Percentiles rank a stretch among this genome's conserved stretches.
These are phyloP conservation scores for Mamestra brassicae DNA, from an alignment of 2,888 invertebrate genomes.

Conservation along the genomic window DNA sequence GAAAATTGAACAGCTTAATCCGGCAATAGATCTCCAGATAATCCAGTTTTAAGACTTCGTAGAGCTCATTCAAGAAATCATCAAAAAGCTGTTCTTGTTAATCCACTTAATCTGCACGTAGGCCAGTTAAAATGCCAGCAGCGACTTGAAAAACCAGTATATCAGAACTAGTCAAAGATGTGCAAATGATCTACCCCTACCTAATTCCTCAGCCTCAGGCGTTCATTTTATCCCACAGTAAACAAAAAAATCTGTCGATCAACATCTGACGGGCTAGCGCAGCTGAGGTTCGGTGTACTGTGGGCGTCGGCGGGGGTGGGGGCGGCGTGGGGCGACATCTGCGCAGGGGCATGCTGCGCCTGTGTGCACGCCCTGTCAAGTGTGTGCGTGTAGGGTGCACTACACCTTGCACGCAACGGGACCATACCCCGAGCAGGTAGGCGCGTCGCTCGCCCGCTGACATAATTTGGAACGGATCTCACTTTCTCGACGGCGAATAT, in stretches of 20 bases:
- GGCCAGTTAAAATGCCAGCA: conserved; percentile 23
- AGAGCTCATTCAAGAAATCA: background rate
- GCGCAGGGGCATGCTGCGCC: conserved; percentile 71
- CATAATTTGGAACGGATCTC: conserved; percentile 85
- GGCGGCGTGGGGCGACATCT: conserved; percentile 74
- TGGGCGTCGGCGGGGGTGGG: conserved; percentile 71
- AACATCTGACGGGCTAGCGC: conserved; percentile 85
- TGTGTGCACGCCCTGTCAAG: conserved; percentile 66
- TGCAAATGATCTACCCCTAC: conserved; percentile 66
- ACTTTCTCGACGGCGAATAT: conserved; percentile 85
- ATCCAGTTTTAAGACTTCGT: conserved; percentile 8
- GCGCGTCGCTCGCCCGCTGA: conserved; percentile 79
- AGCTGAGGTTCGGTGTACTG: conserved; percentile 86
- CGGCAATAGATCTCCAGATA: conserved; percentile 4
- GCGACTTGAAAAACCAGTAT: conserved; percentile 49
- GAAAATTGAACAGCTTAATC: conserved; percentile 4
- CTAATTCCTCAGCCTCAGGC: conserved; percentile 65
- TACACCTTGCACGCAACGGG: conserved; percentile 90
- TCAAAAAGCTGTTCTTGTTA: conserved; percentile 16
- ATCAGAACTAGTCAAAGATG: conserved; percentile 57
- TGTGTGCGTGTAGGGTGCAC: conserved; percentile 79
- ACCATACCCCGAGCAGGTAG: conserved; percentile 86
- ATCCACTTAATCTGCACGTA: conserved; percentile 23
- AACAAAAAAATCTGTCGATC: conserved; percentile 84
- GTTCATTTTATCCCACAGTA: conserved; percentile 72